Evolutionary conservation across 2,888 invertebrate genomes (phyloP).

Genomic region (Cephus pygmeus): DNA sequence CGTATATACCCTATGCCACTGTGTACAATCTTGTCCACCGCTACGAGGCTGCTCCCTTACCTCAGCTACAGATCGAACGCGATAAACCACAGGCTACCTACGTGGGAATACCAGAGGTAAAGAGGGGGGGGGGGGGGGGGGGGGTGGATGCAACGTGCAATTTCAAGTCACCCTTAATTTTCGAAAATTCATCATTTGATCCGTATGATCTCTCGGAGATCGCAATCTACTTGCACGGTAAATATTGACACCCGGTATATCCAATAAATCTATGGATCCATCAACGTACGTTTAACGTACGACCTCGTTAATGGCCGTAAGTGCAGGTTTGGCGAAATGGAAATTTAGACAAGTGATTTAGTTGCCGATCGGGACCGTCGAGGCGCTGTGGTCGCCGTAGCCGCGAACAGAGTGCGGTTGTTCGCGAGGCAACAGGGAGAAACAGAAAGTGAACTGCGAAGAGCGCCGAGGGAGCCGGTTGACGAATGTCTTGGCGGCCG

Average conservation of each 20-base stretch:
- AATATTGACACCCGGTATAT: not conserved
- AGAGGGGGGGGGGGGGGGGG: too few relatives aligned
- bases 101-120: not conserved
- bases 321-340: not conserved
- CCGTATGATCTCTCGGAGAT: not conserved
- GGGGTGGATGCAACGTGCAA: not conserved
- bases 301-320: not conserved
- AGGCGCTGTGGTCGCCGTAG: not conserved
- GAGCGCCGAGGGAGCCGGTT: conserved; percentile 18
- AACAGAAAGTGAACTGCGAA: not conserved
- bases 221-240: not conserved
- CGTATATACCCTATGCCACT: conserved; percentile 34
- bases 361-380: not conserved
- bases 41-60: conserved; percentile 5
- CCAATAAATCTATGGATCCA: too few relatives aligned
- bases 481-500: conserved; percentile 30
- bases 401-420: not conserved
- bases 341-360: not conserved
- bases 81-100: conserved; percentile 30
- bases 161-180: not conserved
- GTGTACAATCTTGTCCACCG: conserved; percentile 10
- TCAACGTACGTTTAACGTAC: not conserved
- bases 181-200: not conserved
- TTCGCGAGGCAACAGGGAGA: not conserved
- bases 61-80: conserved; percentile 36